These are phyloP conservation scores for Esox niger DNA, from an alignment of 2,113 vertebrate genomes.

Conservation along the genomic window DNA sequence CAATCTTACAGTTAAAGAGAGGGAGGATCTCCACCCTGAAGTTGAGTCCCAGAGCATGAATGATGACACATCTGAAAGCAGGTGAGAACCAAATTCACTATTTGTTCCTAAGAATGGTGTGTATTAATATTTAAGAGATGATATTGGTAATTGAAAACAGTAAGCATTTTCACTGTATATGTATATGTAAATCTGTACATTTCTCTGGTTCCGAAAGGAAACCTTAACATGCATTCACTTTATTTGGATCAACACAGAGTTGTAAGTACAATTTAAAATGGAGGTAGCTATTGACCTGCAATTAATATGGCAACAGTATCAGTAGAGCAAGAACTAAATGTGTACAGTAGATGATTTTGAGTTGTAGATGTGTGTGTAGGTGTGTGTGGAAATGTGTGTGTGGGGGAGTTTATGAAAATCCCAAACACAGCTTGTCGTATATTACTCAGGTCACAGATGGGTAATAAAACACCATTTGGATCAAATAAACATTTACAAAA, in stretches of 20 bases:
- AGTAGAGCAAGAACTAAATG: not conserved
- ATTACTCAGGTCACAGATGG: not conserved
- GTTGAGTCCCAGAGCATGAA: constrained; percentile 80
- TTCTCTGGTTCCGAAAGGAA: constrained; percentile 64
- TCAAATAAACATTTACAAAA: no score
- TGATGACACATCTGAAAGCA: constrained; percentile 90
- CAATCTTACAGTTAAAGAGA: constrained; percentile 85
- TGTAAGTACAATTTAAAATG: constrained; percentile 53
- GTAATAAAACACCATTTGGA: not conserved
- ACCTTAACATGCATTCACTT: constrained; percentile 52
- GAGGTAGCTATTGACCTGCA: constrained; percentile 35
- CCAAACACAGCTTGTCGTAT: no score
- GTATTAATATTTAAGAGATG: not conserved
- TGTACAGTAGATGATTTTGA: constrained; percentile 11
- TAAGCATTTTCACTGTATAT: not conserved
- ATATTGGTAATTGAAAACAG: not conserved
- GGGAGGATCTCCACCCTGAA: constrained; percentile 85
- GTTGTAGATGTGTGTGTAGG: no score
- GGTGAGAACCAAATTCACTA: constrained; percentile 75
- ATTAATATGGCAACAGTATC: not conserved
- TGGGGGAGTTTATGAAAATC: constrained; percentile 17
- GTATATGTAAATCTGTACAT: constrained; percentile 11
- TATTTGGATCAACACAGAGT: constrained; percentile 58
- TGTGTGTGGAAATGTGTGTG: constrained; percentile 15
- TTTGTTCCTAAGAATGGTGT: not conserved